Evolutionary conservation across 2,797 vertebrate species (phyloP).

Genomic region (Ceryle rudis): DNA sequence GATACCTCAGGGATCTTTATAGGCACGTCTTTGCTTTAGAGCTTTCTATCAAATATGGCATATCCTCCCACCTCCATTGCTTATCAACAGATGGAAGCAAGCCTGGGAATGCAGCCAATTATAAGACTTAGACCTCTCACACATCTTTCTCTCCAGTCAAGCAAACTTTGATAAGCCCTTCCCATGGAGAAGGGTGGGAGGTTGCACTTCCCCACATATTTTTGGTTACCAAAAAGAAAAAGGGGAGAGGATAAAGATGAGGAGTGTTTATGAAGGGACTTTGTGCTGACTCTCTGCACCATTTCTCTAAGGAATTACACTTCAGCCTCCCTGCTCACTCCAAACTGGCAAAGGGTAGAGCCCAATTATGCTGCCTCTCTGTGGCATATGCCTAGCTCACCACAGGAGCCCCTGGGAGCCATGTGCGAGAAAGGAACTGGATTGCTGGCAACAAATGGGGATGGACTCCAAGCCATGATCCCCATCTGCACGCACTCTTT

Average conservation of each 20-base stretch:
- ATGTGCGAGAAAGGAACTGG: not conserved
- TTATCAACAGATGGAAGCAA: constrained; percentile 67
- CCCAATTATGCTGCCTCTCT: not conserved
- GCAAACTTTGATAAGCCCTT: constrained; percentile 60
- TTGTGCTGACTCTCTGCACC: constrained; percentile 19
- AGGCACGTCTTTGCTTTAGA: constrained; percentile 61
- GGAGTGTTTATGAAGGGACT: constrained; percentile 22
- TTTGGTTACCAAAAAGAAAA: constrained; percentile 41
- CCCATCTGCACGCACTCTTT: constrained; percentile 28
- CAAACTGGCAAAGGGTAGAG: not conserved
- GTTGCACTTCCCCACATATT: not conserved
- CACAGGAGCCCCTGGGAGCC: not conserved
- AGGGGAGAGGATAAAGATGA: not conserved
- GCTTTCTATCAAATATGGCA: constrained; percentile 63
- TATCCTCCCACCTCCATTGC: constrained; percentile 50
- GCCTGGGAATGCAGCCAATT: constrained; percentile 59
- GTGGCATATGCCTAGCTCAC: not conserved
- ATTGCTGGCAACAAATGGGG: constrained; percentile 34
- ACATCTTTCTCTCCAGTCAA: constrained; percentile 56
- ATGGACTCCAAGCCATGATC: constrained; percentile 33
- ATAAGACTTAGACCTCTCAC: constrained; percentile 62
- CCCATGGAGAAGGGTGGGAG: constrained; percentile 46
- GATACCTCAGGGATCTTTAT: constrained; percentile 73
- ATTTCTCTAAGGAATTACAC: not conserved
- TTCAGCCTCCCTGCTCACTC: not conserved